A percentile compares a stretch with the other conserved stretches of the same genome.
These are phyloP conservation scores for Heliconius charithonia DNA, from an alignment of 2,888 invertebrate species.

Conservation along the genomic window DNA sequence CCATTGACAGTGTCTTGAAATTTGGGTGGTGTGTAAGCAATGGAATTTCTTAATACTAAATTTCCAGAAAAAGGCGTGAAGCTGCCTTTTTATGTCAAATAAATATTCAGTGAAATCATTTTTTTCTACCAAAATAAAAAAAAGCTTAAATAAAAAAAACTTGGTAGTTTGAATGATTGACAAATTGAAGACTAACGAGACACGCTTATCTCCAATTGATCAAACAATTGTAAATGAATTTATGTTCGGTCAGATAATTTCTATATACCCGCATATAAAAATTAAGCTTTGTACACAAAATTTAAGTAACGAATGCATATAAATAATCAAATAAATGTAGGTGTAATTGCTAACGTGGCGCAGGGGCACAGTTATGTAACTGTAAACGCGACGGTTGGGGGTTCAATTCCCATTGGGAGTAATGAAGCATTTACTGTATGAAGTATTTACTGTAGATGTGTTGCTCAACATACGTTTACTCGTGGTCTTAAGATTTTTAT, in stretches of 20 bases:
- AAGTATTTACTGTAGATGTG: too few species aligned
- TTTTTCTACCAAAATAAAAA: too few species aligned
- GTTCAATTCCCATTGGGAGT: not conserved
- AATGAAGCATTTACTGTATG: too few species aligned
- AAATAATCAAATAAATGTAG: not conserved
- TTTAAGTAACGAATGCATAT: constrained; percentile 7
- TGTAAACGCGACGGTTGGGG: not conserved
- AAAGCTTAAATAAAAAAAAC: not conserved
- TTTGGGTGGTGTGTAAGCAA: too few species aligned
- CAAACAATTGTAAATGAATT: constrained; percentile 55
- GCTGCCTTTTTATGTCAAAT: too few species aligned
- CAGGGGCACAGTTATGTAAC: not conserved
- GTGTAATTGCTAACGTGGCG: not conserved
- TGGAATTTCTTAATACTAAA: too few species aligned
- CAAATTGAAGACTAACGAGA: constrained; percentile 55
- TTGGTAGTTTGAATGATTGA: not conserved
- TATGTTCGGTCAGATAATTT: constrained; percentile 52
- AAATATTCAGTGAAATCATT: too few species aligned
- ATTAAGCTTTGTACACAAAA: constrained; percentile 41
- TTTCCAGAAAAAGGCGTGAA: too few species aligned
- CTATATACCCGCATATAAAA: constrained; percentile 53
- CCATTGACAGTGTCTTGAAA: too few species aligned
- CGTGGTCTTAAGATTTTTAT: too few species aligned
- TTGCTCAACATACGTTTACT: too few species aligned
- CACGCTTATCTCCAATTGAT: constrained; percentile 51